Evolutionary conservation across 2,113 vertebrate genomes (phyloP), one percentile per base, ranked within the genome.

Genomic region (Oncorhynchus masou): DNA sequence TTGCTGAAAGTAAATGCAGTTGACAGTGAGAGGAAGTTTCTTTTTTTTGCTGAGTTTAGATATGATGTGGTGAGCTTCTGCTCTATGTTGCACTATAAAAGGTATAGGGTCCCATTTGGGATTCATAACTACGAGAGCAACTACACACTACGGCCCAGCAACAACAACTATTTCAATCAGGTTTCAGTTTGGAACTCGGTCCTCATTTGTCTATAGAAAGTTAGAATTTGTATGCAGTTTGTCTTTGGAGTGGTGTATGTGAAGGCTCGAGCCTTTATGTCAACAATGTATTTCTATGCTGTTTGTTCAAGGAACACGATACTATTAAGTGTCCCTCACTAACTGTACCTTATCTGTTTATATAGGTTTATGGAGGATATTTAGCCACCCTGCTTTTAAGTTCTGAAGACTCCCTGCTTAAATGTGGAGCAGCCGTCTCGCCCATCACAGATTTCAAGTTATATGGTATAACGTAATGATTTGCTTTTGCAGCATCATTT

Each of bases 291-390:
- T 15, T 54, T 45, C 9, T 45, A 45, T 8, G 12, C 59, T 62
- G 59, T n/a, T n/a, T 62, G 59, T 9, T 22, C 59, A 62, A 62
- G 19, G 11, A 16, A 22, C n/a, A 13, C 4, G n/a, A 62, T 54
- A 2, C 5, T 22, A 22, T 62, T 16, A 62, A n/a, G 16, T n/a
- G 19, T 45, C 39, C 9, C 39, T 45, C 39, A 45, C 39, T 45
- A 45, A 45, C 39, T 45, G 39, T 45, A 45, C 39, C 39, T 45
- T 45, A 11, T 73, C 31, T 67, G 51, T 64, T 1, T 85, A 27
- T 83, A 99, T 83, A 99, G 97, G 97, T 96, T 72, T 99, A 98
- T 0, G 98, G 98, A 0, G 98, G 97, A 59, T 99, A 98, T 87
- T 90, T 99, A 82, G 96, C 95, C 81, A 94, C 93, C 0, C 92